Conservation (phyloP, 2,888 invertebrate genomes). For the Ferrisia virgata region DNA sequence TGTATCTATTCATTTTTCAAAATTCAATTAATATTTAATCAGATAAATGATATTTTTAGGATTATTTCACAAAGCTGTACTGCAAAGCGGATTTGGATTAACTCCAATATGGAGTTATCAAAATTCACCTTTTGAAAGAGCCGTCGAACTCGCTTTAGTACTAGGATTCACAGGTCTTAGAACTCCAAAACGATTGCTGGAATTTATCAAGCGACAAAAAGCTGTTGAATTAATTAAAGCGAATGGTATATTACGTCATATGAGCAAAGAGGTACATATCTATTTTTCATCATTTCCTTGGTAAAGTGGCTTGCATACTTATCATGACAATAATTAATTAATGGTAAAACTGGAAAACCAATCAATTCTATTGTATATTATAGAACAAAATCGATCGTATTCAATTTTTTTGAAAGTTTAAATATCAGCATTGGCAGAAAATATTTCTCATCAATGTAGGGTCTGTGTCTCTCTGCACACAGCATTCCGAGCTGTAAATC, state of each 20-base stretch:
- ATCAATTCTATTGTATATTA: too few relatives aligned
- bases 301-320: too few relatives aligned
- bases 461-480: too few relatives aligned
- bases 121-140: background rate
- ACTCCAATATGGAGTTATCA: background rate
- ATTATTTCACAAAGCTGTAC: slow-evolving; percentile 2
- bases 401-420: too few relatives aligned
- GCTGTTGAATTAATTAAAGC: background rate
- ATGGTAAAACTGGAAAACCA: too few relatives aligned
- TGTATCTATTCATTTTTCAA: too few relatives aligned
- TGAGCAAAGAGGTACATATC: background rate
- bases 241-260: background rate
- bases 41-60: background rate
- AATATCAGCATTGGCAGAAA: too few relatives aligned
- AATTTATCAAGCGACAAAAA: background rate
- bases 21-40: background rate
- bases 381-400: too few relatives aligned
- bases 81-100: background rate
- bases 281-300: background rate
- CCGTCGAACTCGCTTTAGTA: background rate
- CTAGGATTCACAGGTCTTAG: background rate
- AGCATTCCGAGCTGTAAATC: too few relatives aligned
- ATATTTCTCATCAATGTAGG: too few relatives aligned
- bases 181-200: background rate
- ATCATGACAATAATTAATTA: too few relatives aligned